These are phyloP conservation scores for Zaprionus gabonicus DNA, from an alignment of 1,140 invertebrate species.

Conservation along the genomic window DNA sequence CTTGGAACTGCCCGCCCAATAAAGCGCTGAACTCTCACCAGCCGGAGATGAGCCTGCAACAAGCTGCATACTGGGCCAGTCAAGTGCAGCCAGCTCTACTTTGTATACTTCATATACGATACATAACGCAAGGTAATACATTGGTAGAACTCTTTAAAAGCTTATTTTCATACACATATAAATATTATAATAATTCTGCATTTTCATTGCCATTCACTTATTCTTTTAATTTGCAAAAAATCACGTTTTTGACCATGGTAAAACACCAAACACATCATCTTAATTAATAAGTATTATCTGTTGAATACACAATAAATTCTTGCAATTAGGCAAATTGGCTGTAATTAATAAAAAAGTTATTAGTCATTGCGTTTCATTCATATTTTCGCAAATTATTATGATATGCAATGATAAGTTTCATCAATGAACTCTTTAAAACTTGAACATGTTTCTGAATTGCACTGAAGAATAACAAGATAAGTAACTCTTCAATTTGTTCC, in stretches of 20 bases:
- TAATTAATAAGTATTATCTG: slow-evolving; percentile 18
- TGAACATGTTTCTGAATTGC: background rate
- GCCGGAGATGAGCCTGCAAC: slow-evolving; percentile 22
- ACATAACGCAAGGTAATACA: background rate
- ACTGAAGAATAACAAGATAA: background rate
- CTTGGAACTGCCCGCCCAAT: slow-evolving; percentile 25
- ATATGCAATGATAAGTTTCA: background rate
- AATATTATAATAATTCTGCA: background rate
- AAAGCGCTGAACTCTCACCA: slow-evolving; percentile 18
- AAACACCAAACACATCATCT: slow-evolving; percentile 8
- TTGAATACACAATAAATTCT: slow-evolving; percentile 14
- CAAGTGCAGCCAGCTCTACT: slow-evolving; percentile 5
- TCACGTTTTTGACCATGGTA: background rate
- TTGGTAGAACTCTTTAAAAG: background rate
- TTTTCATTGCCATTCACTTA: slow-evolving; percentile 4
- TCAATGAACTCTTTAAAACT: background rate
- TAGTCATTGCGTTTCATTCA: slow-evolving; percentile 15
- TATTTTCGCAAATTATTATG: slow-evolving; percentile 8
- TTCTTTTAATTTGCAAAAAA: background rate
- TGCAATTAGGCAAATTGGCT: slow-evolving; percentile 5
- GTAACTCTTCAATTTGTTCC: background rate
- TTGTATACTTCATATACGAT: background rate
- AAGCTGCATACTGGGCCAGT: background rate
- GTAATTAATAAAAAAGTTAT: slow-evolving; percentile 24
- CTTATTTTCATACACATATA: background rate